Percentiles rank a stretch among this genome's conserved stretches.
These are phyloP conservation scores for Prinia subflava DNA, from an alignment of 2,113 vertebrate species.

Conservation along the genomic window DNA sequence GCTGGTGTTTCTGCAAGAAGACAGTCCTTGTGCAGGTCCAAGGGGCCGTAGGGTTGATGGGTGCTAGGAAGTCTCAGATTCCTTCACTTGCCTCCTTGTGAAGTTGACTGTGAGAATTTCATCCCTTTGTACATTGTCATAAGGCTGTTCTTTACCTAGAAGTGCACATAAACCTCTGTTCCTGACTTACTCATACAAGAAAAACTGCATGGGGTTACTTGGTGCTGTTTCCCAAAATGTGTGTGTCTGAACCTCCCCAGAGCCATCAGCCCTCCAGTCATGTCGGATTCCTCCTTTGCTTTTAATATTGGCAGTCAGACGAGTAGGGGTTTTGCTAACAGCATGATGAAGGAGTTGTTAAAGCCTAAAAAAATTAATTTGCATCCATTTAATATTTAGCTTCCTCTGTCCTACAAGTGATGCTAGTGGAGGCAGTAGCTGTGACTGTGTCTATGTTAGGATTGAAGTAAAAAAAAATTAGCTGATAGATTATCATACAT, in stretches of 20 bases:
- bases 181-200: background rate
- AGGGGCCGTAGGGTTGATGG: background rate
- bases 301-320: background rate
- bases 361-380: background rate
- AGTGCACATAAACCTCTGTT: background rate
- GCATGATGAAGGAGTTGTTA: background rate
- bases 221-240: background rate
- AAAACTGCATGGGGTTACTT: background rate
- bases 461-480: background rate
- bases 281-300: background rate
- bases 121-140: fast-evolving
- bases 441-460: background rate
- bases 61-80: background rate
- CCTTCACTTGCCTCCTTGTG: background rate
- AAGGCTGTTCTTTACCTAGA: background rate
- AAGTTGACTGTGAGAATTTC: background rate
- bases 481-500: background rate
- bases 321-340: background rate
- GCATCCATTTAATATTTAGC: background rate
- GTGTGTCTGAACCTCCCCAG: background rate
- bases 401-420: background rate
- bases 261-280: background rate
- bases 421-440: background rate
- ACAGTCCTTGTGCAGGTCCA: background rate
- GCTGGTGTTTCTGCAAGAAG: background rate